Conservation (phyloP, 1,140 invertebrate genomes). For the Mactra quadrangularis region DNA sequence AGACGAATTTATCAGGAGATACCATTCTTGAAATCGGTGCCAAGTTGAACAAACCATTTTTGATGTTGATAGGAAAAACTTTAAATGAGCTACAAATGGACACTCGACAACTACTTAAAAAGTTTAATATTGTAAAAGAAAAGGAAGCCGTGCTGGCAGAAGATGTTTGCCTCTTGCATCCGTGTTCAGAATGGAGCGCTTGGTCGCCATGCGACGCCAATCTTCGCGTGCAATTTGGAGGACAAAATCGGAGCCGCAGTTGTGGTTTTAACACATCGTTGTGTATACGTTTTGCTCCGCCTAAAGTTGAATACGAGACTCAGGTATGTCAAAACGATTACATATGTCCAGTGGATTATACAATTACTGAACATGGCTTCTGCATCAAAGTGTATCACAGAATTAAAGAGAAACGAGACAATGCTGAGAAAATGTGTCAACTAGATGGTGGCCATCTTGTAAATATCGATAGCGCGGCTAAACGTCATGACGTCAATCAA, state of each 20-base stretch:
- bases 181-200: slow-evolving; percentile 4
- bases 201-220: slow-evolving; percentile 20
- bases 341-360: slow-evolving; percentile 14
- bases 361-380: not conserved
- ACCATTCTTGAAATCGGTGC: not conserved
- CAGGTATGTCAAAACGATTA: not conserved
- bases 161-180: slow-evolving; percentile 13
- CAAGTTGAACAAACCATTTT: not conserved
- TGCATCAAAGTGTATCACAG: slow-evolving; percentile 5
- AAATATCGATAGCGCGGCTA: not conserved
- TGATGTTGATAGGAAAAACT: not conserved
- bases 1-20: not conserved
- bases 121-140: not conserved
- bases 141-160: too few relatives aligned
- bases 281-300: not conserved
- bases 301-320: not conserved
- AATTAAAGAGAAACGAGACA: not conserved
- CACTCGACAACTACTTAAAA: not conserved
- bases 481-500: not conserved
- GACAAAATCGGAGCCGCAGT: not conserved
- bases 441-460: slow-evolving; percentile 14
- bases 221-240: not conserved
- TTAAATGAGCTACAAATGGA: not conserved
- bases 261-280: slow-evolving; percentile 19
- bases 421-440: slow-evolving; percentile 11